phyloP scores from a whole-genome alignment of 2,888 invertebrate species.

The Eupithecia inturbata region DNA sequence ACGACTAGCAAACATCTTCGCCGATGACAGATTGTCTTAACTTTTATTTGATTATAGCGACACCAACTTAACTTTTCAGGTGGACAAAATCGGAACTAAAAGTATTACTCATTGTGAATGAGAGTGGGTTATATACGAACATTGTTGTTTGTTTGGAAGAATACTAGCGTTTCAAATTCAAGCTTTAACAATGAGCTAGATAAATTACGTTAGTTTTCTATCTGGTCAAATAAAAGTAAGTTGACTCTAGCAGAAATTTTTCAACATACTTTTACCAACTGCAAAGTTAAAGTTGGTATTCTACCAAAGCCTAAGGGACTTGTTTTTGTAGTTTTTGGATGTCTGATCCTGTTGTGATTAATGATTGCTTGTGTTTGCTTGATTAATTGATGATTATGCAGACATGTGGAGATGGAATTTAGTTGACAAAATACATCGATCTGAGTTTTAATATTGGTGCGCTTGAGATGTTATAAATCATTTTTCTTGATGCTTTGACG shows the following conservation, averaged over 20 bases:
- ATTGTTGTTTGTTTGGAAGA: background rate
- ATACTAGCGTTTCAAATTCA: background rate
- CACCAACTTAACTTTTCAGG: conserved; percentile 5
- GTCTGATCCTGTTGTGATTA: conserved; percentile 41
- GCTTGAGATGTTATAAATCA: background rate
- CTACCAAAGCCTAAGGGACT: conserved; percentile 40
- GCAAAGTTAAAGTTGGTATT: background rate
- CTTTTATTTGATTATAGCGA: conserved; percentile 65
- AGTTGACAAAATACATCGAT: conserved; percentile 11
- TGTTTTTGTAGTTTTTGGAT: conserved; percentile 47
- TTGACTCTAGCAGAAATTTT: too few relatives aligned
- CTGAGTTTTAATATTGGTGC: background rate
- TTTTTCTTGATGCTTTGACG: background rate
- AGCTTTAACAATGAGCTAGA: background rate
- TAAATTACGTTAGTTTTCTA: background rate
- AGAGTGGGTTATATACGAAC: background rate
- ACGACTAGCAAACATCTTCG: conserved; percentile 42
- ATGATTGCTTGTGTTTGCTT: conserved; percentile 37
- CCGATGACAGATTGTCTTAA: conserved; percentile 73
- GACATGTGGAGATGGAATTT: conserved; percentile 8
- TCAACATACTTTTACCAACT: too few relatives aligned
- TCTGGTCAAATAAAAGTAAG: too few relatives aligned
- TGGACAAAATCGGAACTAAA: background rate
- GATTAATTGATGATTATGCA: conserved; percentile 38
- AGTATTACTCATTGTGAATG: background rate